Percentiles rank a stretch among this genome's conserved stretches.
Conservation (phyloP, 2,888 invertebrate species). For the Cryptophagus acutangulus region DNA sequence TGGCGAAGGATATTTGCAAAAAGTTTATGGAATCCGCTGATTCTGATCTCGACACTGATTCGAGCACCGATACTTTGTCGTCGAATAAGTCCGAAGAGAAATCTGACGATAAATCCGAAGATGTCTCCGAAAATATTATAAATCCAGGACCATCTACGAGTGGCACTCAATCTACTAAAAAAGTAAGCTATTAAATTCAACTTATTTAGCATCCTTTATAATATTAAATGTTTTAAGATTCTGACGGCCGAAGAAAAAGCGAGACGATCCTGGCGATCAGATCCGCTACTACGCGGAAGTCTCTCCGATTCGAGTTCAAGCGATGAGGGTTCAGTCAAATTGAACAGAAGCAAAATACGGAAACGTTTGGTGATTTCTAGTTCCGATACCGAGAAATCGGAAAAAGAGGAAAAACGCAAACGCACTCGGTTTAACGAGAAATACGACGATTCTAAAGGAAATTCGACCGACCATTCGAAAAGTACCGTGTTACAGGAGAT, state of each 20-base stretch:
- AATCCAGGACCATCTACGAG: neutral
- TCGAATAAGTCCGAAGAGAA: neutral
- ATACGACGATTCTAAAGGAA: neutral
- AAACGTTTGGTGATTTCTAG: too few relatives aligned
- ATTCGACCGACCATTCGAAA: neutral
- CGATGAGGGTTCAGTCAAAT: neutral
- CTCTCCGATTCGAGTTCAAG: neutral
- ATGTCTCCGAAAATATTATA: neutral
- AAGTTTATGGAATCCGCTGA: too few relatives aligned
- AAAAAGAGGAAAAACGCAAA: neutral
- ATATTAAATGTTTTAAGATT: too few relatives aligned
- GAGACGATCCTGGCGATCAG: constrained; percentile 24
- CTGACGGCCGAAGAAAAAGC: constrained; percentile 17
- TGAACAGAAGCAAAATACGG: neutral
- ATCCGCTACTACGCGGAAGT: constrained; percentile 22
- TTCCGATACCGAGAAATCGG: too few relatives aligned
- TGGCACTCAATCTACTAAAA: neutral
- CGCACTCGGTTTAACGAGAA: neutral
- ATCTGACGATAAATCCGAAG: neutral
- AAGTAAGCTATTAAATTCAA: too few relatives aligned
- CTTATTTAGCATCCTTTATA: too few relatives aligned
- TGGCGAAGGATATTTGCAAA: too few relatives aligned
- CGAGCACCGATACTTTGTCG: neutral
- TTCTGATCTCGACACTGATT: too few relatives aligned
- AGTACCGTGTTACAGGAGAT: too few relatives aligned